A percentile compares a stretch with the other conserved stretches of the same genome.
These are phyloP conservation scores for Morelia viridis DNA, from an alignment of 2,797 vertebrate species.

Conservation along the genomic window DNA sequence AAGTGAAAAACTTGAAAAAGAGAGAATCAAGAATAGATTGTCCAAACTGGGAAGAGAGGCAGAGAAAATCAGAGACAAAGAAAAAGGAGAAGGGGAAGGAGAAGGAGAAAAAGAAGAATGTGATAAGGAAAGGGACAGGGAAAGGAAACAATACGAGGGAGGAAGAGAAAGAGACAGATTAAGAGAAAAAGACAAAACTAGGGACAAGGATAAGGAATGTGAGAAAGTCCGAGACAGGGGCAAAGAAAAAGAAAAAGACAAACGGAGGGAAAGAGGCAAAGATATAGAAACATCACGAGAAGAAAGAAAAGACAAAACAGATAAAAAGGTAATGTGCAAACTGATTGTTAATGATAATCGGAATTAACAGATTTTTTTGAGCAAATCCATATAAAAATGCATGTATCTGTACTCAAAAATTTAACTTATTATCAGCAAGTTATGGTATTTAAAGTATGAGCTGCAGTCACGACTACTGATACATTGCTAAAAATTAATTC, in stretches of 20 bases:
- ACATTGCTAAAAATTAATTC: background rate
- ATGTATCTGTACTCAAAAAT: background rate
- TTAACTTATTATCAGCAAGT: background rate
- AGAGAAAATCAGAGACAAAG: constrained; percentile 64
- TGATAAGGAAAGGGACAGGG: constrained; percentile 69
- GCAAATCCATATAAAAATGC: background rate
- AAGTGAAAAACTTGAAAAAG: constrained; percentile 74
- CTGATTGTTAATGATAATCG: background rate
- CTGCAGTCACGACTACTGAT: background rate
- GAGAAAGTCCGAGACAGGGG: constrained; percentile 59
- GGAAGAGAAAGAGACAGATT: constrained; percentile 64
- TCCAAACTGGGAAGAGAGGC: constrained; percentile 57
- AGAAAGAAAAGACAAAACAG: constrained; percentile 63
- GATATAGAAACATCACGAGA: constrained; percentile 63
- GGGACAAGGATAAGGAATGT: constrained; percentile 66
- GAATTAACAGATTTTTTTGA: background rate
- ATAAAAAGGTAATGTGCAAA: constrained; percentile 77
- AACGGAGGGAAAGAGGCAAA: constrained; percentile 67
- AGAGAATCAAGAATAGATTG: constrained; percentile 70
- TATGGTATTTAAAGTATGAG: background rate
- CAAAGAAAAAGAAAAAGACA: constrained; percentile 62
- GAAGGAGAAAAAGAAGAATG: constrained; percentile 65
- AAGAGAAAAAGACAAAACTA: constrained; percentile 56
- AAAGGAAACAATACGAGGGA: constrained; percentile 71
- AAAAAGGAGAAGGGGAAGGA: constrained; percentile 70